Evolutionary conservation across 2,888 invertebrate genomes (phyloP), one percentile per base, ranked within the genome.

Genomic region (Neria commutata): DNA sequence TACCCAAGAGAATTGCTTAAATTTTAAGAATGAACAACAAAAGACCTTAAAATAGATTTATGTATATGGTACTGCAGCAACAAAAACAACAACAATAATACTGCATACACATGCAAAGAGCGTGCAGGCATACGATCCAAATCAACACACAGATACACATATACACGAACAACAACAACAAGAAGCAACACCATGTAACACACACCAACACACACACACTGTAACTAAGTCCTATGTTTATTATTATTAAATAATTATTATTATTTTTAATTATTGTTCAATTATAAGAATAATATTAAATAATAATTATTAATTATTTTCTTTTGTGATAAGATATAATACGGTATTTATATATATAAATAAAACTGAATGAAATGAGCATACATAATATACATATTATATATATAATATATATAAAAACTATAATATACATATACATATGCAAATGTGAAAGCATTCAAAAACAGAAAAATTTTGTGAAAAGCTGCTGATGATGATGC

Each of bases 211-310:
- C 65, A 67, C 61, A 69, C 64, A 70, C 67, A 72, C 75, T 76
- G 77, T 76, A 76, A 77, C 75, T 77, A 77, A 77, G 77, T 77
- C 77, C 77, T 76, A 76, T 73, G 74, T 77, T 76, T 74, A 72
- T 40, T 40, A 17, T 40, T 40, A 17, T 5, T 40, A 40, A 17
- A n/a, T 40, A n/a, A 5, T n/a, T 40, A 17, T 40, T 11, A 3
- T 60, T 65, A 64, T 76, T 76, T 76, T 76, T 77, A 76, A 77
- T 76, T 73, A 77, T 77, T 77, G 77, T 77, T 77, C 77, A 75
- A 76, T 77, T 77, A 74, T 77, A 76, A 76, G 77, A 77, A 77
- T 76, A 74, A 76, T 77, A 75, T 73, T 75, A 73, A 70, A 69
- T 71, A 69, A 69, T 71, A 69, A 72, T 72, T 72, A 74, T 74